phyloP scores from a whole-genome alignment of 2,113 vertebrate species.

The Pipra filicauda region DNA sequence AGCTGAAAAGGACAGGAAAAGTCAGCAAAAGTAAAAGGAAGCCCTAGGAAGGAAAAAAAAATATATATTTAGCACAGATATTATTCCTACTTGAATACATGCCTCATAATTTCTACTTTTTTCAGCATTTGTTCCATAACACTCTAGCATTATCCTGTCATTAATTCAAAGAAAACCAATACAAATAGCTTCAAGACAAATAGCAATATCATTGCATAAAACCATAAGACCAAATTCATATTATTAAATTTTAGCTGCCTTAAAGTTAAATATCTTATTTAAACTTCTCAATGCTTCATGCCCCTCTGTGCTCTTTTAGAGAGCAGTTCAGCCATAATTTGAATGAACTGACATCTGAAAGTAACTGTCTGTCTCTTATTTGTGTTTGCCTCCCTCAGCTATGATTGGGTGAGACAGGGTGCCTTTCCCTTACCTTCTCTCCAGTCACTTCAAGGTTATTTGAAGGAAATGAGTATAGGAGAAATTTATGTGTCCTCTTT shows the following conservation, averaged over 20 bases:
- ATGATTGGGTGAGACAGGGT: background rate
- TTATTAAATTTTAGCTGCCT: background rate
- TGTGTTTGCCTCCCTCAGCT: background rate
- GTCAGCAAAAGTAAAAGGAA: background rate
- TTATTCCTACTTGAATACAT: background rate
- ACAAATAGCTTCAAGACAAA: background rate
- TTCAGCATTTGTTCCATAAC: background rate
- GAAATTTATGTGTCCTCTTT: background rate
- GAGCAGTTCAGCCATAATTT: background rate
- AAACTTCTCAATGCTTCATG: background rate
- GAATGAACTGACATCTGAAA: background rate
- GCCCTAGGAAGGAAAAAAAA: background rate
- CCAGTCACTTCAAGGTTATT: background rate
- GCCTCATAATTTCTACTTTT: background rate
- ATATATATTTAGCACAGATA: background rate
- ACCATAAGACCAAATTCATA: background rate
- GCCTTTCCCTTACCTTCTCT: background rate
- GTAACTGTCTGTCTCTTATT: background rate
- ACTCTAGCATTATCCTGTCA: background rate
- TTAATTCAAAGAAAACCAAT: background rate
- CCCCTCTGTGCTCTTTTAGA: background rate
- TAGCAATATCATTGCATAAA: background rate
- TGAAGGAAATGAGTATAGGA: background rate
- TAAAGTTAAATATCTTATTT: background rate
- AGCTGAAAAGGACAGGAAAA: background rate